A percentile compares a stretch with the other conserved stretches of the same genome.
Evolutionary conservation across 2,113 vertebrate species (phyloP).

Genomic region (Chaetorhynchus papuensis): DNA sequence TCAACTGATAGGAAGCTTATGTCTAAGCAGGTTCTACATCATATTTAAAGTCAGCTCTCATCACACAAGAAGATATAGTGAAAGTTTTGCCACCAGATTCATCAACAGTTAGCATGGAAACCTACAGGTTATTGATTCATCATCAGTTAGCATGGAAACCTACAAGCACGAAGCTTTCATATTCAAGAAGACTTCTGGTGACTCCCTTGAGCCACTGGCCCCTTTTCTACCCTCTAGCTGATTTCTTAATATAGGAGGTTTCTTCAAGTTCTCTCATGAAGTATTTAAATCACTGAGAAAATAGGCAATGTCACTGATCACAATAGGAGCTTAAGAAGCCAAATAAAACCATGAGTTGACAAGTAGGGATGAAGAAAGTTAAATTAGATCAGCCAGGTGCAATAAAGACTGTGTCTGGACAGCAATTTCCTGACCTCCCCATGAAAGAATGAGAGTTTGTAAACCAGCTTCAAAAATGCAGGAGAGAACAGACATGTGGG

Average conservation of each 20-base stretch:
- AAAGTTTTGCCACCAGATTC: background rate
- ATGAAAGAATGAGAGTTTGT: background rate
- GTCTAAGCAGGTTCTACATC: background rate
- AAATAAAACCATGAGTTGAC: background rate
- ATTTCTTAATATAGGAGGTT: background rate
- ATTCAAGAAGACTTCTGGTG: background rate
- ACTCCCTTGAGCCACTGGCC: background rate
- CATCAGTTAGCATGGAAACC: background rate
- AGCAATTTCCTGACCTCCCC: background rate
- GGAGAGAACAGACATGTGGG: fast-evolving
- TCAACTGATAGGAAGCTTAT: background rate
- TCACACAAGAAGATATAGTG: background rate
- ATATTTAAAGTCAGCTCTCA: background rate
- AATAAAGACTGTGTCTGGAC: background rate
- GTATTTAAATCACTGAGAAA: background rate
- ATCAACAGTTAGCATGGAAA: background rate
- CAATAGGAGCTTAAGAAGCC: background rate
- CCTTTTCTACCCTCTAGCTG: background rate
- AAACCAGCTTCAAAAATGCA: background rate
- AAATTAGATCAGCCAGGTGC: background rate
- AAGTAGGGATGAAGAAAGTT: background rate
- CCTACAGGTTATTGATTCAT: background rate
- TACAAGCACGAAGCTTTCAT: background rate
- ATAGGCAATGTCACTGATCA: background rate
- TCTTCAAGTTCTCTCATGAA: background rate